These are phyloP conservation scores for Hephaestus fuliginosus DNA, from an alignment of 2,797 vertebrate species.

Conservation along the genomic window DNA sequence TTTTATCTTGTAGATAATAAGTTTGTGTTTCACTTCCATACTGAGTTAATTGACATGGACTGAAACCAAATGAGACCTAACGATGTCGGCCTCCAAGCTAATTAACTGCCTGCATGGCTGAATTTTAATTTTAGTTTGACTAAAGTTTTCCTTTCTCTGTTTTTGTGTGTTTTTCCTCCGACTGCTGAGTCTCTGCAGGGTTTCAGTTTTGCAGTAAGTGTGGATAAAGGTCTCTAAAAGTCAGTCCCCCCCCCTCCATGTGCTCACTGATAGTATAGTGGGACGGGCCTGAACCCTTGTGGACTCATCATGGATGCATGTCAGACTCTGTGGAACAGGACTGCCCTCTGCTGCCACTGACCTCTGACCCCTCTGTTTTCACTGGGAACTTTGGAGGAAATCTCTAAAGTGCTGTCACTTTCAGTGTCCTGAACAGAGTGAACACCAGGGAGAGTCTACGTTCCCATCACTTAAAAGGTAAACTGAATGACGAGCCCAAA, in stretches of 20 bases:
- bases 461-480: background rate
- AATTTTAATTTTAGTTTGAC: too few relatives aligned
- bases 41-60: too few relatives aligned
- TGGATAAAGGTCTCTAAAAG: slow-evolving; percentile 14
- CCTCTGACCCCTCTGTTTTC: slow-evolving; percentile 20
- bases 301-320: background rate
- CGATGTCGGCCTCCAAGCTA: too few relatives aligned
- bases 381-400: background rate
- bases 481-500: background rate
- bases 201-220: slow-evolving; percentile 6
- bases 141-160: background rate
- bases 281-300: background rate
- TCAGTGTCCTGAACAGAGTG: background rate
- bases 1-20: too few relatives aligned
- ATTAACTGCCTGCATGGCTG: too few relatives aligned
- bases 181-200: slow-evolving; percentile 4
- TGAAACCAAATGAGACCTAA: background rate
- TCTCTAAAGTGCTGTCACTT: background rate
- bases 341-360: slow-evolving; percentile 33
- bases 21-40: too few relatives aligned
- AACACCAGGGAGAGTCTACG: background rate
- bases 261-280: background rate
- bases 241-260: background rate
- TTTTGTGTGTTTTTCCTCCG: background rate
- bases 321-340: slow-evolving; percentile 15